These are phyloP conservation scores for Oreochromis grahami DNA, from an alignment of 2,797 vertebrate species.

Conservation along the genomic window DNA sequence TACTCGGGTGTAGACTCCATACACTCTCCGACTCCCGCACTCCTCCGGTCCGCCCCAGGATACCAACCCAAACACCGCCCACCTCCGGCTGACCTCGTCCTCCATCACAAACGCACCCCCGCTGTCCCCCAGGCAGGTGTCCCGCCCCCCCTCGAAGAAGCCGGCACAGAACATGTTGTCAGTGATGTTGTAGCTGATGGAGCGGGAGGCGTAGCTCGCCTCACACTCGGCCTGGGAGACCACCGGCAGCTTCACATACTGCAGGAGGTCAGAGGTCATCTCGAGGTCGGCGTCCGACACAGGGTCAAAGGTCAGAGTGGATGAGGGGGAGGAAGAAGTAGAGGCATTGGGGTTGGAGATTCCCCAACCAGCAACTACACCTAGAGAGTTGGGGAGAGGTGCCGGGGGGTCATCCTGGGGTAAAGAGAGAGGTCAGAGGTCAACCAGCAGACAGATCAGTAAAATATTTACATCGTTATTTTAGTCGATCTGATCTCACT, in stretches of 20 bases:
- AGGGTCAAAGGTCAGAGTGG: not conserved
- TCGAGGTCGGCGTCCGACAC: conserved; percentile 67
- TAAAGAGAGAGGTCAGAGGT: conserved; percentile 6
- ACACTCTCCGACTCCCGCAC: conserved; percentile 92
- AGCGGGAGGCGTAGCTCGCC: conserved; percentile 88
- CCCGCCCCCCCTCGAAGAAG: conserved; percentile 87
- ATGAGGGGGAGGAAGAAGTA: conserved; percentile 6
- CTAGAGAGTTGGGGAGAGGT: conserved; percentile 81
- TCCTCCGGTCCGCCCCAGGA: conserved; percentile 95
- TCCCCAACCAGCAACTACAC: conserved; percentile 94
- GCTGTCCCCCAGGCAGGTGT: conserved; percentile 96
- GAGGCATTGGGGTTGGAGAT: conserved; percentile 84
- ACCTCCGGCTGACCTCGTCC: conserved; percentile 73
- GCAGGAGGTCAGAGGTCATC: conserved; percentile 83
- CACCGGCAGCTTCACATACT: conserved; percentile 93
- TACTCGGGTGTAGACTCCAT: conserved; percentile 94
- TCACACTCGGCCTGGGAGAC: conserved; percentile 87
- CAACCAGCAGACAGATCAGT: not conserved
- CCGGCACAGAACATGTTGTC: conserved; percentile 97
- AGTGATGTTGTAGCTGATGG: conserved; percentile 88
- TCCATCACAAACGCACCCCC: conserved; percentile 90
- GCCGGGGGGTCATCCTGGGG: conserved; percentile 39
- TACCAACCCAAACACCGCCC: conserved; percentile 91
- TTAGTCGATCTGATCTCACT: not conserved
- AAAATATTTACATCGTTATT: accelerated